phyloP scores from a whole-genome alignment of 2,113 vertebrate genomes.

The Halichoeres trimaculatus region DNA sequence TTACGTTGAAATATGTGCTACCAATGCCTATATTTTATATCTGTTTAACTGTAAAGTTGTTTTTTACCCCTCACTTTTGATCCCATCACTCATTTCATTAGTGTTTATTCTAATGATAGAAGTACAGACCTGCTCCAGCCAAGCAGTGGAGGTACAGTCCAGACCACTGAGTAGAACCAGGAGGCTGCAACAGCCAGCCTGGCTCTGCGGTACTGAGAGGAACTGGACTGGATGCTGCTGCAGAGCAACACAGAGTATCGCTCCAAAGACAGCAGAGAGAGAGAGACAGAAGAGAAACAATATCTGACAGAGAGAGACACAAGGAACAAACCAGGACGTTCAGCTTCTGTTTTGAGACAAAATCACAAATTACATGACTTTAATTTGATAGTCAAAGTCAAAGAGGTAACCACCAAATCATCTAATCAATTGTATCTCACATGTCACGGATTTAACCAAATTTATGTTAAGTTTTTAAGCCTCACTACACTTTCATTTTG shows the following conservation, averaged over 20 bases:
- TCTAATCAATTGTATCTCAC: no score
- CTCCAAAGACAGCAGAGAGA: conserved; percentile 65
- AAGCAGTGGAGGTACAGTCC: conserved; percentile 66
- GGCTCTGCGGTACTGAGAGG: conserved; percentile 54
- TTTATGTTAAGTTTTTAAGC: no score
- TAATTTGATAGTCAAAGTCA: no score
- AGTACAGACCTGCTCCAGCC: conserved; percentile 69
- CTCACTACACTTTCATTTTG: no score
- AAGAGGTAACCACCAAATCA: no score
- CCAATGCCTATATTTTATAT: no score
- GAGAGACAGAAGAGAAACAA: conserved; percentile 65
- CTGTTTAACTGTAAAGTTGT: no score
- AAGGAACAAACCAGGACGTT: neutral
- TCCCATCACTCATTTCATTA: neutral
- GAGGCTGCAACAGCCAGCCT: conserved; percentile 34
- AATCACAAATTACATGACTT: no score
- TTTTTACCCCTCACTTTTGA: no score
- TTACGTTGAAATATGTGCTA: no score
- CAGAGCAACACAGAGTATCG: conserved; percentile 37
- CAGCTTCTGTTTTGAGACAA: neutral
- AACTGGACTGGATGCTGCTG: conserved; percentile 15
- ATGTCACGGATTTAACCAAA: no score
- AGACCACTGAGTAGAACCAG: conserved; percentile 66
- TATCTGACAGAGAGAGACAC: conserved; percentile 28
- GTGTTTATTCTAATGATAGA: neutral